Evolutionary conservation across 2,888 invertebrate species (phyloP).

Genomic region (Zhuqinia jingwanae): DNA sequence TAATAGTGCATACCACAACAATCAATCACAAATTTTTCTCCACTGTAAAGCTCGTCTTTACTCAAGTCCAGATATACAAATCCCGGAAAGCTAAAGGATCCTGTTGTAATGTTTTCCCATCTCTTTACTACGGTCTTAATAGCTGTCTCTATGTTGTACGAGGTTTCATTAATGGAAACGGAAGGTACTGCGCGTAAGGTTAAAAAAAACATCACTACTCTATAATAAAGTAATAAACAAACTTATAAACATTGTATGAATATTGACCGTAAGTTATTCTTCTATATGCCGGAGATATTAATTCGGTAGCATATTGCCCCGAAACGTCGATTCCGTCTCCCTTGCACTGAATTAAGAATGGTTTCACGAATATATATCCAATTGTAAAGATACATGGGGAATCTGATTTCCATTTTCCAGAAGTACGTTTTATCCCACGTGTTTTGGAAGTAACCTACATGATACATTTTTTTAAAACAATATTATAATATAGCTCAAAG

Average conservation of each 20-base stretch:
- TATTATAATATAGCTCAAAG: too few relatives aligned
- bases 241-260: background rate
- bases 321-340: slow-evolving; percentile 45
- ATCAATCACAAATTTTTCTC: slow-evolving; percentile 19
- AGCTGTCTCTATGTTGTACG: background rate
- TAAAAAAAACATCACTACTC: background rate
- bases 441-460: slow-evolving; percentile 22
- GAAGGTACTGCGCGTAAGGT: background rate
- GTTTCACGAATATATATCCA: background rate
- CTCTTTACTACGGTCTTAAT: background rate
- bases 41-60: slow-evolving; percentile 10
- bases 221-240: background rate
- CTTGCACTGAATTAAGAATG: slow-evolving; percentile 34
- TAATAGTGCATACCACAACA: slow-evolving; percentile 49
- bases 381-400: background rate
- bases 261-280: background rate
- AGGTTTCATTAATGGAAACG: background rate
- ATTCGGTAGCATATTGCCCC: slow-evolving; percentile 25
- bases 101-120: background rate
- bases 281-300: background rate
- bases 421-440: background rate
- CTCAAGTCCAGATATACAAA: background rate
- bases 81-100: background rate
- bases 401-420: background rate
- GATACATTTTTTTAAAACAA: background rate